Evolutionary conservation across 2,113 vertebrate species (phyloP), one percentile per base, ranked within the genome.

Genomic region (Murina feae): DNA sequence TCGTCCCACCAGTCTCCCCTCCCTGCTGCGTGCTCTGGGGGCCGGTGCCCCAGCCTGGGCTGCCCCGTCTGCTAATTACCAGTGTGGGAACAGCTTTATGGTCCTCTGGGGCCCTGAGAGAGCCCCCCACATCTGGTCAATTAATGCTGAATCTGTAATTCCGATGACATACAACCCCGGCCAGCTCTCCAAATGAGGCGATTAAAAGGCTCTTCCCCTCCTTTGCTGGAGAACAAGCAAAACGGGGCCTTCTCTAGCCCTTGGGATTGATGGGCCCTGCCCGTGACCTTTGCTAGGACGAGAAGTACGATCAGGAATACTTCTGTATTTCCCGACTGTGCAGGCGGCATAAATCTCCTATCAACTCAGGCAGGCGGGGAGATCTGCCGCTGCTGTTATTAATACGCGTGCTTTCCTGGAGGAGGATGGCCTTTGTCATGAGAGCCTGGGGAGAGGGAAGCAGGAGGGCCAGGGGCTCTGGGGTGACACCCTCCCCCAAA

Each of bases 241-340:
- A 89, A 79, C 58, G 0, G 85, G 79, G 72, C 94, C 93, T 95
- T 96, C 91, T 90, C 88, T 53, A 94, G 95, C 82, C 55, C 9
- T 83, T 0, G 14, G 98, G 98, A 98, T 98, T 97, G 98, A 98
- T 98, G 96, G 98, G 97, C 97, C 92, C 98, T 96, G 96, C 93
- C 88, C 0, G 44, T 97, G 98, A 98, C 98, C 98, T 98, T 98
- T 98, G 98, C 96, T 90, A 71, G 98, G 98, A 97, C 96, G 94
- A 60, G 96, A 97, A 98, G 98, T 93, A 96, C 98, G 97, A 97
- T 96, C 93, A 97, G 97, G 97, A 98, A 97, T 96, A 79, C 96
- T 96, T 80, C 95, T 92, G 96, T 95, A 78, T 97, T 98, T 97
- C 97, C 94, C 68, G 90, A 85, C 93, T 97, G 89, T 7, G 0